Base-by-base conservation (phyloP, 2,113 vertebrate species). In the Clupea harengus region DNA sequence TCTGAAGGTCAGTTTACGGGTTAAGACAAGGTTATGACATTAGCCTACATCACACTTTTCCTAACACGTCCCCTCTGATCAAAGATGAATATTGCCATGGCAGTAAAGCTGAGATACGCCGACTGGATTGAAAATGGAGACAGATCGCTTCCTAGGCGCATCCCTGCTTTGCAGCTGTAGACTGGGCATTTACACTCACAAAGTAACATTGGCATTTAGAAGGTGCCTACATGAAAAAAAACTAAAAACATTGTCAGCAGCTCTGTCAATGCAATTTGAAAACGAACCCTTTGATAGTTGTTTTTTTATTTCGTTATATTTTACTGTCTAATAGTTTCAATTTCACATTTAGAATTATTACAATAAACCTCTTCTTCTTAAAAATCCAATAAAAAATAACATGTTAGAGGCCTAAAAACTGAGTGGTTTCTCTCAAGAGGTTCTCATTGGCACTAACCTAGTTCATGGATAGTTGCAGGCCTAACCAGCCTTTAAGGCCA, bases 1-100 rank as follows among this genome's bases (percentile, higher is more conserved):
- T 86, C 57, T 81, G 64, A 84, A 88, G 75, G 75, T 75, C 82
- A 67, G 87, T 17, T 81, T 49, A 57, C 20, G n/a, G 85, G 87
- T 88, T 83, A 88, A 67, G 39, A 78, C 85, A 86, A 85, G 83
- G 83, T 86, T 82, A 81, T 86, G 72, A 84, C 83, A 84, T 78
- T 78, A 78, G 72, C 72, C 11, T 0, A 78, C 72, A 32, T 11
- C 11, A 78, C 67, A 28, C 67, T 32, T 75, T 32, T 13, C 72
- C 28, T 10, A 54, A 50, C 39, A 81, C 81, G 83, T 60, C 32
- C 39, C 25, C 46, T 46, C 50, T 75, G 8, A 81, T 45, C 82
- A 49, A 54, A 84, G 60, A 84, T 84, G 39, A 39, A 81, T 83
- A 78, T 88, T 86, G 67, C 75, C 82, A 82, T 80, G 47, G 86